Percentiles rank a stretch among this genome's conserved stretches.
phyloP scores from a whole-genome alignment of 2,797 vertebrate species.

The Lycodopsis pacificus region DNA sequence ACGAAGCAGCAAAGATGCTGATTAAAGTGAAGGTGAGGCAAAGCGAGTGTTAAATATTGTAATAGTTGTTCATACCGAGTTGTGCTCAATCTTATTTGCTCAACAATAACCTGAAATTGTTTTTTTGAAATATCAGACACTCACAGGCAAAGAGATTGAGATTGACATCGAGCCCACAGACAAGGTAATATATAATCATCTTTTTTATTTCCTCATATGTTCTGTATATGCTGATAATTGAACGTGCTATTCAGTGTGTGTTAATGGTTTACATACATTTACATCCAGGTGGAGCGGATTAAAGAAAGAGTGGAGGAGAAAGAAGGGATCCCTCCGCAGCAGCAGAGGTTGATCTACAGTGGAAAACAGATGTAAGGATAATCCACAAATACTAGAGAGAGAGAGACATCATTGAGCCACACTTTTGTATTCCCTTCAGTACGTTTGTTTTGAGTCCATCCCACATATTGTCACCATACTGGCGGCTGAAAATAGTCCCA shows the following conservation, averaged over 20 bases:
- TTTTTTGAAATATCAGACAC: conserved; percentile 81
- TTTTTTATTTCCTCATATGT: not conserved
- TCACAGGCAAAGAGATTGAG: conserved; percentile 95
- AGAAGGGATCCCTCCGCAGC: conserved; percentile 94
- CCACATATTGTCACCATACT: too few species aligned
- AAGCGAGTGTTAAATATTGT: not conserved
- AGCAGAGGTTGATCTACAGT: conserved; percentile 95
- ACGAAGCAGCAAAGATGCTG: conserved; percentile 76
- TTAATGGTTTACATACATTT: not conserved
- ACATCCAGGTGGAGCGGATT: conserved; percentile 91
- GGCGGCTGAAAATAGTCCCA: not conserved
- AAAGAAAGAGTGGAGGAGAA: conserved; percentile 96
- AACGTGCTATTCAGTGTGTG: not conserved
- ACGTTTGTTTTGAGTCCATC: too few species aligned
- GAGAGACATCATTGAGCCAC: not conserved
- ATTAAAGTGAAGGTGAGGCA: conserved; percentile 89
- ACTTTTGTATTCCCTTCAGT: not conserved
- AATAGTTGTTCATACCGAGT: not conserved
- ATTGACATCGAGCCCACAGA: conserved; percentile 96
- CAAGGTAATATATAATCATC: conserved; percentile 81
- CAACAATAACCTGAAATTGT: not conserved
- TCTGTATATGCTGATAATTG: not conserved
- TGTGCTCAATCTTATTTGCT: not conserved
- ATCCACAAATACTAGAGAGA: too few species aligned
- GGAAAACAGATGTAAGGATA: conserved; percentile 92